These are phyloP conservation scores for Andrena bucephala DNA, from an alignment of 2,888 invertebrate species.

Conservation along the genomic window DNA sequence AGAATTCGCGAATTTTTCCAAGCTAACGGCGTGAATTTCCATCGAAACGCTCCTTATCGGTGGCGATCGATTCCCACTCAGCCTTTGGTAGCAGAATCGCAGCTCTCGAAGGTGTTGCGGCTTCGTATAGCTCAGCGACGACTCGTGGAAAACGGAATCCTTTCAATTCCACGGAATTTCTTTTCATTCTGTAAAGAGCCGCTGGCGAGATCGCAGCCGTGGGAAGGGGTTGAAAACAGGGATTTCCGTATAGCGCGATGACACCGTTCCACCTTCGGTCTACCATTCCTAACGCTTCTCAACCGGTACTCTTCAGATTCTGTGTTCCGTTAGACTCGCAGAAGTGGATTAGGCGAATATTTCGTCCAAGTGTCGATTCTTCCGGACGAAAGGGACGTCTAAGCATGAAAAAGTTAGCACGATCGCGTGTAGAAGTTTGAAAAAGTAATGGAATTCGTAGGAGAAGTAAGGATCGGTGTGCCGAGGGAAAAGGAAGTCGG, in stretches of 20 bases:
- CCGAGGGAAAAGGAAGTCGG: constrained; percentile 31
- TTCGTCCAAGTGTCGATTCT: no score
- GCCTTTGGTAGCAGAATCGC: constrained; percentile 20
- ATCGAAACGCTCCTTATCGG: constrained; percentile 39
- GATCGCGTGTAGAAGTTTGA: constrained; percentile 6
- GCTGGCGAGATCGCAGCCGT: not conserved
- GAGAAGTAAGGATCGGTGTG: constrained; percentile 39
- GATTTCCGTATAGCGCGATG: not conserved
- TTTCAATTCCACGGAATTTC: constrained; percentile 39
- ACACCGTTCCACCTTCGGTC: not conserved
- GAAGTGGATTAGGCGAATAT: no score
- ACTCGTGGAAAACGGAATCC: constrained; percentile 29
- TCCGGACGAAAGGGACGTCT: no score
- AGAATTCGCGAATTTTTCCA: constrained; percentile 31
- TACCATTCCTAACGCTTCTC: no score
- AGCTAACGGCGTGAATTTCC: constrained; percentile 48
- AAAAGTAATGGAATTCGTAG: not conserved
- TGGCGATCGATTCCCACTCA: constrained; percentile 46
- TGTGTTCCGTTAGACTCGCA: no score
- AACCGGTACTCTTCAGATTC: no score
- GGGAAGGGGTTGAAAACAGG: not conserved
- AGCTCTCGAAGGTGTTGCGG: constrained; percentile 40
- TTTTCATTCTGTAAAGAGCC: not conserved
- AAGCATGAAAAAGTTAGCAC: not conserved
- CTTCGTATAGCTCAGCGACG: constrained; percentile 5